Evolutionary conservation across 2,113 vertebrate genomes (phyloP).

Genomic region (Pterocles burchelli): DNA sequence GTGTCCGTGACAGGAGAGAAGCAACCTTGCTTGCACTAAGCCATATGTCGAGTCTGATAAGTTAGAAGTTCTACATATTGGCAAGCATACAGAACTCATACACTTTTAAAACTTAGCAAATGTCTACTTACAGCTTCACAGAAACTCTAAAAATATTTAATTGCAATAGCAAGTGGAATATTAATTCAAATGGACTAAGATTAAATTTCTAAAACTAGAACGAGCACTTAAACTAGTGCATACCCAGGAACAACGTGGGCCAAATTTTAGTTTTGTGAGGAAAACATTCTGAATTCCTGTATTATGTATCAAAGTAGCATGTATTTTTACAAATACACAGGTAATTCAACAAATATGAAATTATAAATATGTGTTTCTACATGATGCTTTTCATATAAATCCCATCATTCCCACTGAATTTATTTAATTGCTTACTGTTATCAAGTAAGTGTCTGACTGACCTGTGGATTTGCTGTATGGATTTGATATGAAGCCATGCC

Average conservation of each 20-base stretch:
- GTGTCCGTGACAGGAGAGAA: not conserved
- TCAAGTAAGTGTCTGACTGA: not conserved
- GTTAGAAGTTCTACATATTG: not conserved
- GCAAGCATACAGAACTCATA: not conserved
- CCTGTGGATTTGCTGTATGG: not conserved
- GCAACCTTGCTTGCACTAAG: not conserved
- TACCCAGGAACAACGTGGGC: not conserved
- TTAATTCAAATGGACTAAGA: not conserved
- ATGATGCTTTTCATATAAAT: not conserved
- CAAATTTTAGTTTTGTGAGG: not conserved
- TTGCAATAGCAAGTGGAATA: not conserved
- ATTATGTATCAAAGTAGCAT: not conserved
- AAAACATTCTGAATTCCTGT: not conserved
- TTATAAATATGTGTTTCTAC: not conserved
- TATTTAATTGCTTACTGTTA: not conserved
- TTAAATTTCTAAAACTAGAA: not conserved
- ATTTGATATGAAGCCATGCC: not conserved
- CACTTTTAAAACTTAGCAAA: not conserved
- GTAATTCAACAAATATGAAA: not conserved
- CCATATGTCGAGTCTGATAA: not conserved
- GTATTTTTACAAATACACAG: not conserved
- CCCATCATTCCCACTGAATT: not conserved
- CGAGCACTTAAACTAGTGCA: not conserved
- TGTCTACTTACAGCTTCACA: not conserved
- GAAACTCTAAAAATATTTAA: not conserved